Evolutionary conservation across 2,888 invertebrate species (phyloP), one percentile per base, ranked within the genome.

Genomic region (Meghimatium bilineatum): DNA sequence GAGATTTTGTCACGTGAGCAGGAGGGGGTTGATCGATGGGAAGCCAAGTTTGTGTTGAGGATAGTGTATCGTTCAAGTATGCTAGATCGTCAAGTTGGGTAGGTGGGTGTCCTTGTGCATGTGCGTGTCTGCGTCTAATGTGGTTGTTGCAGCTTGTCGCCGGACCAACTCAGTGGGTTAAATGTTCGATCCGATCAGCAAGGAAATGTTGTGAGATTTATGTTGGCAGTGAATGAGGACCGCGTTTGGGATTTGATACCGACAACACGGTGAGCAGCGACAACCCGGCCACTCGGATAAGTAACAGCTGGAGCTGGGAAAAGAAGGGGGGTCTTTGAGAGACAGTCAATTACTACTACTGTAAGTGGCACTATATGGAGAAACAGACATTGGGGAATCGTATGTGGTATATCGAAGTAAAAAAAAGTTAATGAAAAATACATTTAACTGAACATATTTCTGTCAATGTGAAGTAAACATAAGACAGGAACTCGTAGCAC

Each of bases 11-110:
- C 36, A 77, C 14, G 26, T 1, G 44, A 38, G 76, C 36, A 63
- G n/a, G 60, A n/a, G 26, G 36, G 56, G 44, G 26, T 52, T 26
- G 76, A 63, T 77, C 76, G 76, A 77, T 77, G 60, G 29, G 5
- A 23, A 75, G 32, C 29, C 2, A 20, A 75, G 14, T 32, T 14
- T 8, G 36, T 36, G 0, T 60, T 29, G 36, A 20, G 60, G 26
- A 36, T 29, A 34, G 20, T 36, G 36, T 77, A 3, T 34, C 6
- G 26, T 60, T 20, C 3, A 20, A 23, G 3, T 74, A 32, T 49
- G 32, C 32, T 34, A 69, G 69, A 5, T 0, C 26, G n/a, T 2
- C 8, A n/a, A 36, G 71, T n/a, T 38, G 60, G n/a, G 32, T 63
- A n/a, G 20, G 76, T n/a, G 44, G 44, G 63, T 26, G 26, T n/a